These are phyloP conservation scores for Clarias batrachus DNA, from an alignment of 2,113 vertebrate genomes.

Conservation along the genomic window DNA sequence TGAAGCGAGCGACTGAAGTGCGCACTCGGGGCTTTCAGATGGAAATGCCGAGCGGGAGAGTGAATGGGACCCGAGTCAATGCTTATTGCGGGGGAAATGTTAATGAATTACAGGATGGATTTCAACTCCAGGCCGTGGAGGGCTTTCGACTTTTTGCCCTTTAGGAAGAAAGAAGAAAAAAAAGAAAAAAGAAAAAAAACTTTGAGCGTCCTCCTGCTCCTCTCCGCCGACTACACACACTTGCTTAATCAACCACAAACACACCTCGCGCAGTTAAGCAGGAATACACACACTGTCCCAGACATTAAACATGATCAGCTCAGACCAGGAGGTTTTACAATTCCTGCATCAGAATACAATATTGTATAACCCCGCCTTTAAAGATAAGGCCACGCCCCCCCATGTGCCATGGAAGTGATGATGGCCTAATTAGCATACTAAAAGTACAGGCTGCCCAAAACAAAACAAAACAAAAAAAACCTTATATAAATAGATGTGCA, in stretches of 20 bases:
- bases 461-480: no score
- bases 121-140: conserved; percentile 5
- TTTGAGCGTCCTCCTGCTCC: no score
- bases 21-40: conserved; percentile 28
- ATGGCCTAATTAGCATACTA: no score
- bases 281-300: background rate
- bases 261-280: background rate
- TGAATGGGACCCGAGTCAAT: conserved; percentile 13
- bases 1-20: conserved; percentile 14
- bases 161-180: background rate
- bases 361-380: background rate
- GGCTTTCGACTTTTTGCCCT: conserved; percentile 4
- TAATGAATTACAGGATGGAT: conserved; percentile 42
- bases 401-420: no score
- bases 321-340: background rate
- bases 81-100: conserved; percentile 24
- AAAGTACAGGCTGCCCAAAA: no score
- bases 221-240: background rate
- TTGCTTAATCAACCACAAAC: background rate
- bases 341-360: background rate
- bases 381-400: background rate
- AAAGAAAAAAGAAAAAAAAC: no score
- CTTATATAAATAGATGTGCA: no score
- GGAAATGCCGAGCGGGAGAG: conserved; percentile 12
- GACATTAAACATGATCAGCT: background rate